Evolutionary conservation across 2,888 invertebrate genomes (phyloP).

Genomic region (Flexamia atlantica): DNA sequence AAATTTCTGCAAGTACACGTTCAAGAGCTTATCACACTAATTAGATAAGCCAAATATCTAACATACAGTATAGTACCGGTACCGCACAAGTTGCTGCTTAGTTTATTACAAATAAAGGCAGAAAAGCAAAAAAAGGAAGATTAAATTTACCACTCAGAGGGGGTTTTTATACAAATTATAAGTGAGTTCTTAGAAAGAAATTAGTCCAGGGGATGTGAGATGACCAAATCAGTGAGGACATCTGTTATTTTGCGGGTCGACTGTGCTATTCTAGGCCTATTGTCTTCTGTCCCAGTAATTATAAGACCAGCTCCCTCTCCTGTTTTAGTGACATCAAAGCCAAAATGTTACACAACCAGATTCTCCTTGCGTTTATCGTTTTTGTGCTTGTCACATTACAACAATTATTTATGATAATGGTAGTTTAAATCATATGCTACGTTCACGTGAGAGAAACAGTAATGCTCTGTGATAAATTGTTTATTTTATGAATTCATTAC

Average conservation of each 20-base stretch:
- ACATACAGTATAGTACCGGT: no score
- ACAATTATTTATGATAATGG: not conserved
- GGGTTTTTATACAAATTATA: not conserved
- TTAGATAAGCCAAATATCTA: no score
- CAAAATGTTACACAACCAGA: constrained; percentile 27
- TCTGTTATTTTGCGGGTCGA: constrained; percentile 35
- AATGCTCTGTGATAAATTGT: no score
- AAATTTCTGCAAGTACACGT: no score
- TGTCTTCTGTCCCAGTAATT: constrained; percentile 33
- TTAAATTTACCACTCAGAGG: not conserved
- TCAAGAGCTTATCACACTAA: no score
- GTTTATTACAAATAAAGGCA: no score
- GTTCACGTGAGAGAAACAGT: no score
- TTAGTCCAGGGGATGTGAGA: constrained; percentile 1
- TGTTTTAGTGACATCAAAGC: constrained; percentile 41
- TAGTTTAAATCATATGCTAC: constrained; percentile 14
- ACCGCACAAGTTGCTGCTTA: no score
- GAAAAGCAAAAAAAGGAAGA: not conserved
- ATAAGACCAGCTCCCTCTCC: constrained; percentile 33
- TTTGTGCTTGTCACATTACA: not conserved
- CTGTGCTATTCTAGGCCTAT: constrained; percentile 42
- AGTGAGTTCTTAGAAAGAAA: not conserved
- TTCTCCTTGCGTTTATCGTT: not conserved
- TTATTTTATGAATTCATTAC: no score
- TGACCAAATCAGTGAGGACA: constrained; percentile 2